phyloP scores from a whole-genome alignment of 1,140 invertebrate genomes.

The Caligus rogercresseyi region DNA sequence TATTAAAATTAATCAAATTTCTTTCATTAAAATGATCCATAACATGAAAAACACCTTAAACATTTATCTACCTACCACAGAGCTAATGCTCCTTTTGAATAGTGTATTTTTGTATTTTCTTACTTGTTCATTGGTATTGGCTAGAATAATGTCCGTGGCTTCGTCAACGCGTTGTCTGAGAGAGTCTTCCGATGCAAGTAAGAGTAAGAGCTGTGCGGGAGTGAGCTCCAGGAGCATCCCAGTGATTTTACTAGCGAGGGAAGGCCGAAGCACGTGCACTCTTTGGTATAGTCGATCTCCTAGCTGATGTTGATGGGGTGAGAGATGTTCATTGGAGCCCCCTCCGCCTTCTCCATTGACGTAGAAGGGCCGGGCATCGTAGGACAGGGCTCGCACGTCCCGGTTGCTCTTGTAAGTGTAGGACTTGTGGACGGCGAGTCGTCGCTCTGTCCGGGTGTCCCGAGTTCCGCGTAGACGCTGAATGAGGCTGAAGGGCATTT shows the following conservation, averaged over 20 bases:
- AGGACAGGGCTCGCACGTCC: constrained; percentile 39
- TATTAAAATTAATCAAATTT: background rate
- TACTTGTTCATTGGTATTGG: constrained; percentile 1
- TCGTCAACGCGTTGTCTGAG: constrained; percentile 78
- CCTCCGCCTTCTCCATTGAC: constrained; percentile 32
- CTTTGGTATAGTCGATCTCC: constrained; percentile 75
- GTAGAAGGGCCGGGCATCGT: constrained; percentile 48
- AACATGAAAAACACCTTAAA: background rate
- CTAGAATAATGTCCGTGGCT: constrained; percentile 73
- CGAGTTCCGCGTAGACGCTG: constrained; percentile 29
- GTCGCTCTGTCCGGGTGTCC: constrained; percentile 20
- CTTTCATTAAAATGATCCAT: background rate
- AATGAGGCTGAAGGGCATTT: constrained; percentile 24
- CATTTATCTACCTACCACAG: too few species aligned
- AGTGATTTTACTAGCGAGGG: constrained; percentile 86
- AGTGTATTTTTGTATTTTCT: background rate
- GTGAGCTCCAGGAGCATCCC: constrained; percentile 90
- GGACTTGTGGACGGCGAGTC: constrained; percentile 8
- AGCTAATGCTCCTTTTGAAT: too few species aligned
- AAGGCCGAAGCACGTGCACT: constrained; percentile 57
- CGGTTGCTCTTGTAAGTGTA: constrained; percentile 33
- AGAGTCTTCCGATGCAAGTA: constrained; percentile 83
- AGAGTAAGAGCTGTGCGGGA: constrained; percentile 69
- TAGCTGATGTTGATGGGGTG: constrained; percentile 70
- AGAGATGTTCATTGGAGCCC: constrained; percentile 59